Base-by-base conservation (phyloP, 2,113 vertebrate genomes). In the Dunckerocampus dactyliophorus region DNA sequence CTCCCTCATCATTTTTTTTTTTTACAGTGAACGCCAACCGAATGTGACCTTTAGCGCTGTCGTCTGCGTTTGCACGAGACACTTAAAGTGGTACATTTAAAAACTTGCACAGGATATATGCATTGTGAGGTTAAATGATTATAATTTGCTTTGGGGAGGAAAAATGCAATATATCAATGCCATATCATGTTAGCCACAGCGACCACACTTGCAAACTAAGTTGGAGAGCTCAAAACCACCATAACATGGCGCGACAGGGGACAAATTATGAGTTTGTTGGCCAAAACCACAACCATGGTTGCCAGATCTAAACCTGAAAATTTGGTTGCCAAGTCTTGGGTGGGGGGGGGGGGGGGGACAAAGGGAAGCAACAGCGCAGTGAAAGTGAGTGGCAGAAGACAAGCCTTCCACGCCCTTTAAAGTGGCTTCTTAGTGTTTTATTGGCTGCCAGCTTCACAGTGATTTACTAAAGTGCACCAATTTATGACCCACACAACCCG, bases 381-480 rank as follows among this genome's bases (percentile, higher is more conserved):
- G 61, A 80, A 74, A 61, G 69, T 57, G 71, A 73, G 68, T 49
- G 52, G 64, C 51, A 17, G 68, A 69, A 77, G 61, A 59, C 43
- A 71, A 71, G 68, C 47, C 52, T 39, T 49, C 67, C 51, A 57
- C 49, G 60, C 53, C 52, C 70, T 85, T 82, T 87, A 65, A 88
- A 85, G 78, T 86, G 81, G 81, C 65, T 77, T 69, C 12, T n/a
- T 54, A 63, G 75, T 72, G 75, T 77, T 78, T 81, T 75, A 46
- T 56, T 71, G 72, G 69, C 77, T 19, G 78, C 79, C 75, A 81
- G 53, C 67, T 74, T 57, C 70, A 61, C 37, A n/a, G 66, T 83
- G 77, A 84, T 88, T 85, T 85, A 85, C 75, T 82, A 81, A 69
- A 65, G 77, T 69, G 77, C 74, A 62, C 59, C 66, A 63, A 77